Evolutionary conservation across 2,113 vertebrate species (phyloP).

Genomic region (Emydocephalus ijimae): DNA sequence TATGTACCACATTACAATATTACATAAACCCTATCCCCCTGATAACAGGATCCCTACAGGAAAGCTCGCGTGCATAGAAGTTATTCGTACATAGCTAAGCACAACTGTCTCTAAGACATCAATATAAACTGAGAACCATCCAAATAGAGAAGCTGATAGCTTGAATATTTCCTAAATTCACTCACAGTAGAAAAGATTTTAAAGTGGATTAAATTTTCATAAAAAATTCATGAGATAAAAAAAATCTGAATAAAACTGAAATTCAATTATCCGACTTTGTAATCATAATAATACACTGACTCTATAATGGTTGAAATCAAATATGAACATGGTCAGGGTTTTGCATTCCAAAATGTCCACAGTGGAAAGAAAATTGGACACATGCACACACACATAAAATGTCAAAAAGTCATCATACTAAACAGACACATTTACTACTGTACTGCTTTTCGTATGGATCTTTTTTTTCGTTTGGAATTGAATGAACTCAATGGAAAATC

Average conservation of each 20-base stretch:
- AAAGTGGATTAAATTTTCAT: neutral
- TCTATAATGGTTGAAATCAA: neutral
- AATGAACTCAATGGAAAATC: neutral
- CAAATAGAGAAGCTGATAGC: neutral
- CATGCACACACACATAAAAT: neutral
- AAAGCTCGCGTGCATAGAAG: neutral
- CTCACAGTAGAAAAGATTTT: neutral
- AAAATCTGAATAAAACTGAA: neutral
- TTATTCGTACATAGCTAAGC: neutral
- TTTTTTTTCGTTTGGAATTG: neutral
- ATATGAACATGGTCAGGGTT: neutral
- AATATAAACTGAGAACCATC: neutral
- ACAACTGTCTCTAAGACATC: neutral
- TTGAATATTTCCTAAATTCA: neutral
- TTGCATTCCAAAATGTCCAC: neutral
- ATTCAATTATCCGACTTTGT: neutral
- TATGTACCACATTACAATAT: neutral
- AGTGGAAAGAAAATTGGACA: neutral
- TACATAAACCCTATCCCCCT: neutral
- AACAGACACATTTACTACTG: neutral
- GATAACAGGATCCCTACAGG: neutral
- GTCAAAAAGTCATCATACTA: neutral
- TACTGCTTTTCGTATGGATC: neutral
- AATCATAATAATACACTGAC: neutral
- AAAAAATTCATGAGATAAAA: neutral